Percentiles rank a stretch among this genome's conserved stretches.
Evolutionary conservation across 2,113 vertebrate species (phyloP).

Genomic region (Catharus bicknelli): DNA sequence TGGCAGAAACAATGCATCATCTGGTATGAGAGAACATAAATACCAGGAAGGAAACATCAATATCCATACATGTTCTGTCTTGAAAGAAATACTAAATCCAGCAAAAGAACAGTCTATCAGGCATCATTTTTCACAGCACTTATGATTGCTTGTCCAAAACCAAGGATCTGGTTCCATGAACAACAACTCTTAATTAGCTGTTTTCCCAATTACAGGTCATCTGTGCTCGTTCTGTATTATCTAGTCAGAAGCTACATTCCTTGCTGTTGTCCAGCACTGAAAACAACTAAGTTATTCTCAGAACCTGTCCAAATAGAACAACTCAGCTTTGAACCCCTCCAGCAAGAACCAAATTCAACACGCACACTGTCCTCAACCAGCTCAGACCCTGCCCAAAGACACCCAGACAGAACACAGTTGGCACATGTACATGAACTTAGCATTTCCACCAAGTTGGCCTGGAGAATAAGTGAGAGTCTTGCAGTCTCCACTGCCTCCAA

Average conservation of each 20-base stretch:
- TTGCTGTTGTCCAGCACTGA: neutral
- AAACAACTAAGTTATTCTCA: neutral
- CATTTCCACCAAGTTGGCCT: neutral
- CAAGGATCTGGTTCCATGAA: neutral
- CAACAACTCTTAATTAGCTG: neutral
- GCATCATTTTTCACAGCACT: neutral
- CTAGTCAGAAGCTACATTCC: neutral
- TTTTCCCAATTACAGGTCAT: neutral
- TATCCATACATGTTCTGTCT: neutral
- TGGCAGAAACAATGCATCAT: neutral
- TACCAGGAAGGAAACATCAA: neutral
- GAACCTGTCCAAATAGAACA: neutral
- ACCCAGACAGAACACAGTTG: neutral
- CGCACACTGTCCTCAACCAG: neutral
- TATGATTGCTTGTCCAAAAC: neutral
- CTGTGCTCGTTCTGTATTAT: neutral
- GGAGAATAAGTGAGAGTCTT: neutral
- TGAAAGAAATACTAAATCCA: neutral
- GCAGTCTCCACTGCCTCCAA: neutral
- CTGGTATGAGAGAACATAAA: neutral
- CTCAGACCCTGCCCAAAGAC: neutral
- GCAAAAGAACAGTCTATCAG: neutral
- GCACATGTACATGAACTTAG: neutral
- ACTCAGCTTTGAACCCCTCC: neutral
- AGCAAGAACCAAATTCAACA: neutral